Conservation (phyloP, 2,797 vertebrate species). For the Lophotriccus pileatus region DNA sequence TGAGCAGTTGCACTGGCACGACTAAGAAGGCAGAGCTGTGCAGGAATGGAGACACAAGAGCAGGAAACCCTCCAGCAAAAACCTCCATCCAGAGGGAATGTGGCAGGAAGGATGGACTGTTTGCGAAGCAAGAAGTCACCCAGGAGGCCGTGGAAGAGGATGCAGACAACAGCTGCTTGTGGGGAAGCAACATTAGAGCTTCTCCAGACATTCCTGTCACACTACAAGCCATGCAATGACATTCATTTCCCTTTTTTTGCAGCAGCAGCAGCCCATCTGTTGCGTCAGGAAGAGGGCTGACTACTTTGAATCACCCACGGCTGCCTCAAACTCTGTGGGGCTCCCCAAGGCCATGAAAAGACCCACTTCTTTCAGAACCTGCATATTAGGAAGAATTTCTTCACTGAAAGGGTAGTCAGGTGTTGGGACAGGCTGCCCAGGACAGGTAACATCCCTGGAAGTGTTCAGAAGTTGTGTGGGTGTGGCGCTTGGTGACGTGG, state of each 20-base stretch:
- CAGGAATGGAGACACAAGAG: background rate
- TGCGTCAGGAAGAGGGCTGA: background rate
- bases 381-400: background rate
- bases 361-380: background rate
- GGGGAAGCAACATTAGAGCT: background rate
- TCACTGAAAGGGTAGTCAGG: background rate
- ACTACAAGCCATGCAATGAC: background rate
- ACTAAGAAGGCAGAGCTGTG: background rate
- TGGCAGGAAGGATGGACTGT: conserved; percentile 17
- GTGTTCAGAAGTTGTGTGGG: background rate
- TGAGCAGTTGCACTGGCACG: background rate
- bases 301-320: background rate
- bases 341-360: background rate
- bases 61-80: conserved; percentile 40
- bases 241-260: background rate
- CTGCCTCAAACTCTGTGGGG: background rate
- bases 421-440: background rate
- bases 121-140: conserved; percentile 20
- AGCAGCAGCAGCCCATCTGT: conserved; percentile 21
- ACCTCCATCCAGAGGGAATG: background rate
- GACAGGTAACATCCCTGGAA: background rate
- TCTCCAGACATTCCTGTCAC: conserved; percentile 33
- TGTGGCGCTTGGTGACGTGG: background rate
- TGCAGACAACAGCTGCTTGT: conserved; percentile 15
- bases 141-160: conserved; percentile 32